Conservation (phyloP, 1,140 invertebrate species). For the Pseudoatta argentina region DNA sequence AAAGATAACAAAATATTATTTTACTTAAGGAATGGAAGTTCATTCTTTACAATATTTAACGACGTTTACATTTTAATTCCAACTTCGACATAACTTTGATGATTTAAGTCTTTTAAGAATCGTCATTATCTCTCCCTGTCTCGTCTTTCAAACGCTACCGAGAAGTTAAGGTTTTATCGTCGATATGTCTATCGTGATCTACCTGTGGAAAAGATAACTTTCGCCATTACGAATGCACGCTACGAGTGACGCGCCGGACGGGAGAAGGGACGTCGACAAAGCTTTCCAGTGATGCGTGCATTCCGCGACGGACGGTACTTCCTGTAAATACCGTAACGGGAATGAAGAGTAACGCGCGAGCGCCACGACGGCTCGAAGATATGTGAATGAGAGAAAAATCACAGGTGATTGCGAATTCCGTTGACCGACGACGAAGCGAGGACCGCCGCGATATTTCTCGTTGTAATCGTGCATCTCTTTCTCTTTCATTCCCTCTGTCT, state of each 20-base stretch:
- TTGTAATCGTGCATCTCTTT: not conserved
- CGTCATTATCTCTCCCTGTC: not conserved
- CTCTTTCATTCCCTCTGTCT: not conserved
- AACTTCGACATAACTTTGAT: not conserved
- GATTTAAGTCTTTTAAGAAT: not conserved
- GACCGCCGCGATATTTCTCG: constrained; percentile 20
- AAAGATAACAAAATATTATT: too few relatives aligned
- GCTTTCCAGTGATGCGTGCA: constrained; percentile 50
- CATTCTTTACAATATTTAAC: too few relatives aligned
- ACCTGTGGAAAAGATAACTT: constrained; percentile 42
- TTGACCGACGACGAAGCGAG: constrained; percentile 3
- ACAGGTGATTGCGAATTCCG: constrained; percentile 28
- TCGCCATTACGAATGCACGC: constrained; percentile 42
- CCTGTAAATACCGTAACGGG: constrained; percentile 48
- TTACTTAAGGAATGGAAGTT: too few relatives aligned
- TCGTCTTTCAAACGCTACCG: not conserved
- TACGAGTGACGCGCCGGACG: constrained; percentile 10
- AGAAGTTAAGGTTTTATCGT: constrained; percentile 9
- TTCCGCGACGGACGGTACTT: constrained; percentile 43
- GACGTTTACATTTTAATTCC: not conserved
- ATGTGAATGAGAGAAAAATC: constrained; percentile 26
- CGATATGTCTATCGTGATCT: not conserved
- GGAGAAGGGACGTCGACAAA: not conserved
- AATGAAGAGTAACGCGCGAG: constrained; percentile 11
- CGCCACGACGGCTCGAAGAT: not conserved